Percentiles rank a stretch among this genome's conserved stretches.
Evolutionary conservation across 2,113 vertebrate genomes (phyloP).

Genomic region (Pseudorectes ferrugineus): DNA sequence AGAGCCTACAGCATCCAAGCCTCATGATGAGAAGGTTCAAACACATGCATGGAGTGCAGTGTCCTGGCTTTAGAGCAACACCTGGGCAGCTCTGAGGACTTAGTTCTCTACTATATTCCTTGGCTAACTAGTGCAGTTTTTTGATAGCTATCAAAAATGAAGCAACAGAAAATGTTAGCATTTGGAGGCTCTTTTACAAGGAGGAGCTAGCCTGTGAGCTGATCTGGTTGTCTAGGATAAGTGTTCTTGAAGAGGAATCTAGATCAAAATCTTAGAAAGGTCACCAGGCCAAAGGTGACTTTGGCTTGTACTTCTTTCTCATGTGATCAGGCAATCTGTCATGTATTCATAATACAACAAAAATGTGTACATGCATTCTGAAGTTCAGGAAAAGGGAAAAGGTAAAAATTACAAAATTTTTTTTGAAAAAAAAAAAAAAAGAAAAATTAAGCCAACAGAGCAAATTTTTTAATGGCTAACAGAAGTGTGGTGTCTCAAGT

Average conservation of each 20-base stretch:
- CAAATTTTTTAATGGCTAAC: not conserved
- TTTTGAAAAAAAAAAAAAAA: fast-evolving
- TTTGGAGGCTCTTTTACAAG: not conserved
- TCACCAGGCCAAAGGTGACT: not conserved
- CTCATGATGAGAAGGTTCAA: not conserved
- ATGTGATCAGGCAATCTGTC: not conserved
- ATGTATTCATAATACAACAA: not conserved
- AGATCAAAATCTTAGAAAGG: not conserved
- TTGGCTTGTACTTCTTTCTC: not conserved
- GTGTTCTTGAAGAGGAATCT: not conserved
- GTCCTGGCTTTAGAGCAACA: not conserved
- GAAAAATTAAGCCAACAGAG: not conserved
- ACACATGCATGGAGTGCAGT: not conserved
- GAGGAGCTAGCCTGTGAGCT: not conserved
- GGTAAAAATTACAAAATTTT: not conserved
- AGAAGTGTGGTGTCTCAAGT: not conserved
- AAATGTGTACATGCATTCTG: not conserved
- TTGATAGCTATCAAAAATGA: not conserved
- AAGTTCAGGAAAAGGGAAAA: not conserved
- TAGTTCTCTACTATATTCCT: not conserved
- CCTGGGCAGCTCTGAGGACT: not conserved
- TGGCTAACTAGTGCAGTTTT: not conserved
- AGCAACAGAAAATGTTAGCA: not conserved
- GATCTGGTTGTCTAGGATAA: not conserved
- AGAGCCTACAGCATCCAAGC: not conserved